Evolutionary conservation across 2,797 vertebrate genomes (phyloP), one percentile per base, ranked within the genome.

Genomic region (Sebastes hubbsi): DNA sequence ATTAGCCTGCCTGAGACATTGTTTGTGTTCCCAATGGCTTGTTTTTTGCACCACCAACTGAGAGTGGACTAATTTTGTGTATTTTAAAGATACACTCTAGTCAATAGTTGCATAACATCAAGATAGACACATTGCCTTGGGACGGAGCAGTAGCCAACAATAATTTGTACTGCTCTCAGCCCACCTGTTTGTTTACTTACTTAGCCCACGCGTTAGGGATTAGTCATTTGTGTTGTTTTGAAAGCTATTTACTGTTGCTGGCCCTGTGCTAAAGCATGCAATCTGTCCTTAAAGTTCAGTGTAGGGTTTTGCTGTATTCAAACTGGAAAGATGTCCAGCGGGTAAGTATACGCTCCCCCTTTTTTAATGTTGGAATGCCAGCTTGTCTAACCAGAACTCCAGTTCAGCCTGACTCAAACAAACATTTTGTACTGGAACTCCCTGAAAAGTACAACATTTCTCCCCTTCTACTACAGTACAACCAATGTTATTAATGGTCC

Each of bases 251-350:
- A 81, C 89, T 91, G 88, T 86, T 80, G 49, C 79, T 89, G 90
- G 75, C 88, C 82, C 82, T 78, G 82, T 85, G 87, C 93, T 95
- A 89, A 93, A 94, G 89, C 88, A 80, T 91, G 88, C 83, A 91
- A 89, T 95, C 92, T 95, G 91, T 94, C 89, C 92, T 86, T 91
- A 86, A 94, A 95, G 91, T 89, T 93, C 90, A 91, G 89, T 83
- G 83, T 81, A 86, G 89, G 88, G 72, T 87, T 89, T 88, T 81
- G 86, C 86, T 87, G 88, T 82, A 2, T 81, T 91, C 85, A 84
- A 72, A 85, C 75, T 82, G 83, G 83, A 85, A 82, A 72, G 83
- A 83, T 83, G 86, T 82, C 86, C 75, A 49, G 14, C 74, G 82
- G 86, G 91, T 94, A 89, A 91, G 87, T 87, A 52, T 66, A 42